Evolutionary conservation across 2,113 vertebrate genomes (phyloP), one percentile per base, ranked within the genome.

Genomic region (Morone chrysops): DNA sequence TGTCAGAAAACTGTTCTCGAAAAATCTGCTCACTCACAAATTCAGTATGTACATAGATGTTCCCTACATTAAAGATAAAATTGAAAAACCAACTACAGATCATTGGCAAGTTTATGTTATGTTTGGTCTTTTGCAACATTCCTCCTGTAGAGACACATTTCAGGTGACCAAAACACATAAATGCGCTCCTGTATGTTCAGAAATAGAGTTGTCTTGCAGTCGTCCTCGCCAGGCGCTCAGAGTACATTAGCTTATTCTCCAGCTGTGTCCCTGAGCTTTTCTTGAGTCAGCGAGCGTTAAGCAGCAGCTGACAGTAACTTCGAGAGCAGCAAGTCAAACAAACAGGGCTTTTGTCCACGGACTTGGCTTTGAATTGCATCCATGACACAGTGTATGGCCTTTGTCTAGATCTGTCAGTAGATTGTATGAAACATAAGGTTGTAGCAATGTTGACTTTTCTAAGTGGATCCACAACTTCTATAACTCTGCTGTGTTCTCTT

Each of bases 351-450:
- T 67, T 74, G 51, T 77, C 31, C 66, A 18, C 20, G 16, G 3
- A 18, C 65, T 65, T 78, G 82, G 51, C 74, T 70, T 70, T 75
- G 20, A 75, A 45, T 56, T 65, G 75, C 6, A 53, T 73, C 78
- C 45, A 72, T 47, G 54, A 79, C 78, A 75, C 78, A 79, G 70
- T 80, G 78, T 79, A 2, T 71, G 81, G 79, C 79, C 75, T 70
- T 84, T 59, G 81, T 81, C 56, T 72, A 50, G 48, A 81, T 70
- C 60, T 38, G 45, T 17, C 36, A 22, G 11, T 12, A 22, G 22
- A 75, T 38, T 78, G 13, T 45, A 57, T 61, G 7, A 51, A 6
- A 56, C 36, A 71, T 25, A 81, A 63, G 8, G 17, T 60, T 75
- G 48, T 71, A 56, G 14, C 69, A 73, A 12, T 38, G 48, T 31